phyloP scores from a whole-genome alignment of 2,113 vertebrate genomes.

The Colossoma macropomum region DNA sequence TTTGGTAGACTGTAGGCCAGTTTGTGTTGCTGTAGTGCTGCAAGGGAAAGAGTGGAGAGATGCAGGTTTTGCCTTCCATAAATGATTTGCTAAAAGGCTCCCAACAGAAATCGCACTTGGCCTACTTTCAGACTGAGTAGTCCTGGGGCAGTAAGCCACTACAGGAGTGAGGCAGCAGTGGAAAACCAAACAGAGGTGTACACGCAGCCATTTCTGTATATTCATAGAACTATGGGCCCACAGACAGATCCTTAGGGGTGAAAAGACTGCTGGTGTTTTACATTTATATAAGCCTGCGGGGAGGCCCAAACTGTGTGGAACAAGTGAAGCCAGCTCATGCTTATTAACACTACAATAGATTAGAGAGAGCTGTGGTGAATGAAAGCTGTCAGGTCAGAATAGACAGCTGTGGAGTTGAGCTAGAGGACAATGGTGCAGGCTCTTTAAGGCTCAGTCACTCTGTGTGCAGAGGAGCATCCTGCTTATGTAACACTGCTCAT shows the following conservation, averaged over 20 bases:
- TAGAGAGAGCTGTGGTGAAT: constrained; percentile 10
- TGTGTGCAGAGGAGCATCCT: background rate
- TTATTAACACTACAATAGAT: constrained; percentile 6
- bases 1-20: background rate
- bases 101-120: background rate
- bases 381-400: constrained; percentile 28
- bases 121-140: constrained; percentile 7
- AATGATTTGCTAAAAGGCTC: constrained; percentile 22
- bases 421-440: background rate
- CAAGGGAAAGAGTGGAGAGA: background rate
- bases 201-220: background rate
- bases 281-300: background rate
- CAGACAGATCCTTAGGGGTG: background rate
- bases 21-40: background rate
- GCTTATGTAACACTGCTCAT: constrained; percentile 20
- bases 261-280: background rate
- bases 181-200: constrained; percentile 18
- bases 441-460: constrained; percentile 16
- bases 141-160: background rate
- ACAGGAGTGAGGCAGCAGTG: background rate
- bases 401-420: constrained; percentile 29
- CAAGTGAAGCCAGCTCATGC: background rate
- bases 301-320: background rate
- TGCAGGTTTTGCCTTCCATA: constrained; percentile 5
- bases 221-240: background rate